Evolutionary conservation across 2,888 invertebrate species (phyloP).

Genomic region (Drosophila affinis): DNA sequence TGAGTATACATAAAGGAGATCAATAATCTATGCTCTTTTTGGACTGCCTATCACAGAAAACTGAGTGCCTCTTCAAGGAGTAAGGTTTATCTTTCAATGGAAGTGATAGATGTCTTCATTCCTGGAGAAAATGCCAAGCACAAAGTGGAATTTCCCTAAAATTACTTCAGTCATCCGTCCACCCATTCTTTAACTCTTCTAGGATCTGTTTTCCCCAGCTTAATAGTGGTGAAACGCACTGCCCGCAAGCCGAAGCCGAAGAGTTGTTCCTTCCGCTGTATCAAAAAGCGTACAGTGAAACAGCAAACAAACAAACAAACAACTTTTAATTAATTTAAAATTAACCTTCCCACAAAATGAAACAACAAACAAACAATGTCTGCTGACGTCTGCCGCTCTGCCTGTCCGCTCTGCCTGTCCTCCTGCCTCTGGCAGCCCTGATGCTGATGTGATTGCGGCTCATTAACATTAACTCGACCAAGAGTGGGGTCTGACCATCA

Average conservation of each 20-base stretch:
- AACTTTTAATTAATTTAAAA: slow-evolving; percentile 52
- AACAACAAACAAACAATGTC: slow-evolving; percentile 43
- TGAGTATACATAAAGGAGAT: too few relatives aligned
- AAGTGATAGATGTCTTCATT: too few relatives aligned
- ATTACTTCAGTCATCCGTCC: too few relatives aligned
- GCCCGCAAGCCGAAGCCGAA: not conserved
- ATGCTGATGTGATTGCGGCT: slow-evolving; percentile 49
- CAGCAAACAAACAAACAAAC: slow-evolving; percentile 28
- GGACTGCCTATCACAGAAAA: too few relatives aligned
- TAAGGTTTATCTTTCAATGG: too few relatives aligned
- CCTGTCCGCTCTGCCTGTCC: too few relatives aligned
- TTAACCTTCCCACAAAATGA: slow-evolving; percentile 37
- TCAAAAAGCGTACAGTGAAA: slow-evolving; percentile 18
- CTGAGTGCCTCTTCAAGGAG: too few relatives aligned
- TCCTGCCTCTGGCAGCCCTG: slow-evolving; percentile 24
- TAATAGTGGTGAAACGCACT: not conserved
- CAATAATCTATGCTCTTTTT: not conserved
- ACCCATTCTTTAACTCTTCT: too few relatives aligned
- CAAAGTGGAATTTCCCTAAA: too few relatives aligned
- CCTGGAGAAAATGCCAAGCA: too few relatives aligned
- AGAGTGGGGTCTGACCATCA: slow-evolving; percentile 26
- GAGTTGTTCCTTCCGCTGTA: not conserved
- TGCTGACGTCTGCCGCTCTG: slow-evolving; percentile 17
- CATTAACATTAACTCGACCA: slow-evolving; percentile 37
- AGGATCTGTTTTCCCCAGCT: not conserved